Base-by-base conservation (phyloP, 2,888 invertebrate species). In the Coleophora flavipennella region DNA sequence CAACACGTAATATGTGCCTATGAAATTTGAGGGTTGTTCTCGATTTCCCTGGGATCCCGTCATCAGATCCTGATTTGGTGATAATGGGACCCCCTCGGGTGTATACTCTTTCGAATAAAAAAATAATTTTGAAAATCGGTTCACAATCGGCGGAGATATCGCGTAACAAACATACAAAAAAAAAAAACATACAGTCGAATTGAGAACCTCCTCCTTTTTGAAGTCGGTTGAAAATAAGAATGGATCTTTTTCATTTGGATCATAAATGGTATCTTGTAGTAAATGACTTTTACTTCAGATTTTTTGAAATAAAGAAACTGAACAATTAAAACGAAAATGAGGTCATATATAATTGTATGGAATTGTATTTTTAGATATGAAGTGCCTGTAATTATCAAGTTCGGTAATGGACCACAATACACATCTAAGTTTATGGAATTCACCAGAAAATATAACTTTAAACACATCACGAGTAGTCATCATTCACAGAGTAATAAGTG, bases 201-300 rank as follows among this genome's bases (percentile, higher is more conserved):
- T n/a, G n/a, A n/a, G n/a, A n/a, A n/a, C n/a, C n/a, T n/a, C n/a
- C n/a, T n/a, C n/a, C n/a, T n/a, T n/a, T n/a, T n/a, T n/a, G n/a
- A n/a, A n/a, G n/a, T n/a, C n/a, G n/a, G n/a, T n/a, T n/a, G n/a
- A n/a, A 43, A 35, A 13, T 40, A 6, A 40, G 39, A 6, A 33
- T 41, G 25, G 40, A 41, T 36, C 31, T 40, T 13, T 41, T 44
- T 41, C 33, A 44, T 13, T 36, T 11, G 8, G 14, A 36, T 20
- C 31, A 26, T 11, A n/a, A 8, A 9, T 41, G 40, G 40, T 41
- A 38, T 27, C 1, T 44, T 3, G 39, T 43, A n/a, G 33, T 40
- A 9, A 35, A 38, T 7, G 43, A 43, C 14, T 43, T 40, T 38
- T 40, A 38, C 33, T 43, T 40, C 9, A 38, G 43, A 31, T 43